Evolutionary conservation across 2,888 invertebrate genomes (phyloP).

Genomic region (Linnaemya vulpina): DNA sequence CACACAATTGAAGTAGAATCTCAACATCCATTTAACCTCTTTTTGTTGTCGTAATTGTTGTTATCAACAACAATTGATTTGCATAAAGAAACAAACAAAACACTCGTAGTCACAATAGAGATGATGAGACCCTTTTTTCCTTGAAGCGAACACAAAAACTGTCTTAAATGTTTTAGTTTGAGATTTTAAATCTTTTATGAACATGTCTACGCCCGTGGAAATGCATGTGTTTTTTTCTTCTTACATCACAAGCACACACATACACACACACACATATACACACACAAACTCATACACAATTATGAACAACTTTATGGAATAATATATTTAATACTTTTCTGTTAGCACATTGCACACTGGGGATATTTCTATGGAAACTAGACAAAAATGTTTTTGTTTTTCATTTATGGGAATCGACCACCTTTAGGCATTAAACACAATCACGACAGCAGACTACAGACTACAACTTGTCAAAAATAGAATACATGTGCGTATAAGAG

Average conservation of each 20-base stretch:
- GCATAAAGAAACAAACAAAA: constrained; percentile 24
- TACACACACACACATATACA: neutral
- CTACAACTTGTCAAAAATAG: too few relatives aligned
- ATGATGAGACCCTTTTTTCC: constrained; percentile 22
- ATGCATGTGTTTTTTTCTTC: neutral
- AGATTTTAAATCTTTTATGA: constrained; percentile 42
- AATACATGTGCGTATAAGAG: too few relatives aligned
- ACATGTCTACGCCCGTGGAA: neutral
- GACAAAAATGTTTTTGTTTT: too few relatives aligned
- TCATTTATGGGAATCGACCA: too few relatives aligned
- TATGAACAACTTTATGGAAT: neutral
- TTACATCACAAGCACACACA: too few relatives aligned
- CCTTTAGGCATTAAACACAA: too few relatives aligned
- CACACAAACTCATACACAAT: neutral
- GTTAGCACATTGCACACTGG: too few relatives aligned
- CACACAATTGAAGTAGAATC: neutral
- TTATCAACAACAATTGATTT: constrained; percentile 56
- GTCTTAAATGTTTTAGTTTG: constrained; percentile 27
- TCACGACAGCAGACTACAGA: too few relatives aligned
- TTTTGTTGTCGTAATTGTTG: constrained; percentile 39
- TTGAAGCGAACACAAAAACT: constrained; percentile 1
- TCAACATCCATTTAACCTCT: constrained; percentile 49
- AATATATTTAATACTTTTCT: neutral
- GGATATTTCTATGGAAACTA: too few relatives aligned
- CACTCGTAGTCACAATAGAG: constrained; percentile 4